These are phyloP conservation scores for Terebella lapidaria DNA, from an alignment of 2,888 invertebrate genomes.

Conservation along the genomic window DNA sequence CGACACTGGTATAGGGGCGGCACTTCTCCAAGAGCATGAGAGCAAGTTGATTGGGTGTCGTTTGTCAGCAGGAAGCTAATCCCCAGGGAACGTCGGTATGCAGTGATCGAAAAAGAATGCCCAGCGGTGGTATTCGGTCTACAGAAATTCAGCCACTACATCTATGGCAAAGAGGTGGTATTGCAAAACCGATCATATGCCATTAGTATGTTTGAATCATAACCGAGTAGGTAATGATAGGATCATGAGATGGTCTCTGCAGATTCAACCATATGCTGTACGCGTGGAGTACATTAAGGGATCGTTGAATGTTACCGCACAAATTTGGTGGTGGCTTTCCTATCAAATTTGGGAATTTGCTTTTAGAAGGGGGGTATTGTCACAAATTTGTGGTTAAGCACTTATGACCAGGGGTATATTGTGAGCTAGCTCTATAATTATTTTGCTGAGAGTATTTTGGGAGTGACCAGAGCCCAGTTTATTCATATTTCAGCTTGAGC, in stretches of 20 bases:
- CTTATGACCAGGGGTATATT: no score
- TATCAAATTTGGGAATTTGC: no score
- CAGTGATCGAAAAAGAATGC: conserved; percentile 23
- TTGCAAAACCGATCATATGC: conserved; percentile 10
- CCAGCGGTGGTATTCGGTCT: conserved; percentile 22
- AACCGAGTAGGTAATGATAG: conserved; percentile 1
- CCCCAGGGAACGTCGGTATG: conserved; percentile 22
- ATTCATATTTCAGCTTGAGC: no score
- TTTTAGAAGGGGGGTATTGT: no score
- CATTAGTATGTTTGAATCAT: conserved; percentile 3
- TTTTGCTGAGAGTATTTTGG: no score
- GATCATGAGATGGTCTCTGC: conserved; percentile 9
- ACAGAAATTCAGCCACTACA: conserved; percentile 3
- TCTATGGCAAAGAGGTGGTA: conserved; percentile 21
- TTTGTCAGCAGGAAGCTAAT: conserved; percentile 25
- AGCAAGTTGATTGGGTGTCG: conserved; percentile 17
- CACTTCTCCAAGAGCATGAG: conserved; percentile 22
- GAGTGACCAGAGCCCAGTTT: no score
- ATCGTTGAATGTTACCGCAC: neutral
- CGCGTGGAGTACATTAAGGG: conserved; percentile 16
- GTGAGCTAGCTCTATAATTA: no score
- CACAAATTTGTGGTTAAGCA: no score
- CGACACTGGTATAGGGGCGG: conserved; percentile 26
- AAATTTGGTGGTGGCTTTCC: no score
- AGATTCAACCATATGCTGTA: conserved; percentile 3